These are phyloP conservation scores for Ranitomeya variabilis DNA, from an alignment of 2,113 vertebrate species.

Conservation along the genomic window DNA sequence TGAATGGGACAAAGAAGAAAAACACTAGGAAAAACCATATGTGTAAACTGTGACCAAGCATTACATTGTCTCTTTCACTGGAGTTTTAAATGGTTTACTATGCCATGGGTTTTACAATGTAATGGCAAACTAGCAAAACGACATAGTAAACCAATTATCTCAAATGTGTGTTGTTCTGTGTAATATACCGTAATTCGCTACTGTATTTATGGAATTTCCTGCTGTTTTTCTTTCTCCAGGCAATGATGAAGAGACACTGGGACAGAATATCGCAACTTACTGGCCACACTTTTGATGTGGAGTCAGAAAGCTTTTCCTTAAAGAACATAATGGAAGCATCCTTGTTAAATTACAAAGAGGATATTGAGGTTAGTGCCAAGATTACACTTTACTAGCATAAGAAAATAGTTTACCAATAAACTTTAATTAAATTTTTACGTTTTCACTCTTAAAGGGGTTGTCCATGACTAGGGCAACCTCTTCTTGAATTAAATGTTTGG, in stretches of 20 bases:
- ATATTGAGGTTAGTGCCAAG: constrained; percentile 75
- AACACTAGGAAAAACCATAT: no score
- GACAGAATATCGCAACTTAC: constrained; percentile 75
- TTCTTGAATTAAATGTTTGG: no score
- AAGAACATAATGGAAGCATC: constrained; percentile 78
- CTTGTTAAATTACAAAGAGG: constrained; percentile 78
- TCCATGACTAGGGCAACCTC: no score
- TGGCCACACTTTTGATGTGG: constrained; percentile 74
- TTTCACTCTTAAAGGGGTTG: no score
- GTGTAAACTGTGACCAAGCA: no score
- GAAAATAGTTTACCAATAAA: not conserved
- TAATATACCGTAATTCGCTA: not conserved
- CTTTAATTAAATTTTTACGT: not conserved
- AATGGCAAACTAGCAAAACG: not conserved
- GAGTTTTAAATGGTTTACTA: not conserved
- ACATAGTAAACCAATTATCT: no score
- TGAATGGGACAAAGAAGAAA: no score
- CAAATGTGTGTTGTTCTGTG: not conserved
- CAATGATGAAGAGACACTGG: constrained; percentile 82
- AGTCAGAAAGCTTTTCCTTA: constrained; percentile 74
- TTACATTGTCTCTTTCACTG: not conserved
- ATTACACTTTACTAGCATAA: not conserved
- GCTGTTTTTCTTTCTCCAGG: constrained; percentile 66
- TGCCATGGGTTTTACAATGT: not conserved
- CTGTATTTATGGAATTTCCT: not conserved